These are phyloP conservation scores for Henicopernis longicauda DNA, from an alignment of 2,113 vertebrate genomes.

Conservation along the genomic window DNA sequence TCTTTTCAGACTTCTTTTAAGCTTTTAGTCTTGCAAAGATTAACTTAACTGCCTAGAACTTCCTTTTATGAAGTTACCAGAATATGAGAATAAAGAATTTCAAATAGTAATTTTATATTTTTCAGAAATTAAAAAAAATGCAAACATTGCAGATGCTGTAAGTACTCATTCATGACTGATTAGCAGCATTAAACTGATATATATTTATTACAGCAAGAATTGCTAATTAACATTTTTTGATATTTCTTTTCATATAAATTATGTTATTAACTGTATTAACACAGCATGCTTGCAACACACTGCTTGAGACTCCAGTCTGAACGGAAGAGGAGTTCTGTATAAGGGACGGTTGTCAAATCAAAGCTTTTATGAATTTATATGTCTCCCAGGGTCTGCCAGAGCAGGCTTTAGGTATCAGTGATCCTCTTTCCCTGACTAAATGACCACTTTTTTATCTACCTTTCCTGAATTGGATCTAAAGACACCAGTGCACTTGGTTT, in stretches of 20 bases:
- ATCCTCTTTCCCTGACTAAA: background rate
- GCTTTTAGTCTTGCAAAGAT: constrained; percentile 76
- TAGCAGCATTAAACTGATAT: background rate
- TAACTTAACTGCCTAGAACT: constrained; percentile 72
- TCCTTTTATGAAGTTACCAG: constrained; percentile 64
- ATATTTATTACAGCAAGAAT: background rate
- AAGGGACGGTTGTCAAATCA: background rate
- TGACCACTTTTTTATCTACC: background rate
- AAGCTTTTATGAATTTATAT: background rate
- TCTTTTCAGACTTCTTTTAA: constrained; percentile 77
- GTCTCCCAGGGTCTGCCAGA: background rate
- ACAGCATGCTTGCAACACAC: background rate
- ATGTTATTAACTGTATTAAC: background rate
- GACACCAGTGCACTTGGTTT: background rate
- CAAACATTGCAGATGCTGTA: background rate
- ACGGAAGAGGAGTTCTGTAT: background rate
- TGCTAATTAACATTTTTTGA: background rate
- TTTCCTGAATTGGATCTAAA: background rate
- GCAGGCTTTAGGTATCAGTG: background rate
- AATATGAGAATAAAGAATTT: background rate
- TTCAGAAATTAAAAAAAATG: background rate
- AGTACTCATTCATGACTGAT: background rate
- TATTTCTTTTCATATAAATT: background rate
- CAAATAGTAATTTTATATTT: background rate
- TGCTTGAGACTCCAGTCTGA: background rate